Evolutionary conservation across 2,113 vertebrate genomes (phyloP).

Genomic region (Cheilinus undulatus): DNA sequence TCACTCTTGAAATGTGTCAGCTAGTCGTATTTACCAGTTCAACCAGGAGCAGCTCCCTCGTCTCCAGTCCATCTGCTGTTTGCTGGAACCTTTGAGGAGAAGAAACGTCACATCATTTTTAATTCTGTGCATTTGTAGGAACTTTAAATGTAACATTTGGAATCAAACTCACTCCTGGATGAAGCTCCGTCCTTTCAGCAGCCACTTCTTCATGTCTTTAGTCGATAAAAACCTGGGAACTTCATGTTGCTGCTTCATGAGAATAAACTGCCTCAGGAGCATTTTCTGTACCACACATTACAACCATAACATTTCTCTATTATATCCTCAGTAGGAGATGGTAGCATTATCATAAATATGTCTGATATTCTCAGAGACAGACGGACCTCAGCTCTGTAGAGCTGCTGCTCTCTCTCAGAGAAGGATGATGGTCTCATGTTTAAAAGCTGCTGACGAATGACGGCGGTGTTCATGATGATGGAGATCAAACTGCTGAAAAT

Average conservation of each 20-base stretch:
- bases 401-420: neutral
- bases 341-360: no score
- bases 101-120: no score
- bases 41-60: neutral
- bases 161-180: neutral
- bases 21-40: slow-evolving; percentile 12
- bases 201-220: slow-evolving; percentile 1
- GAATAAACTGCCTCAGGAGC: slow-evolving; percentile 19
- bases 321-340: no score
- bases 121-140: neutral
- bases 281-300: slow-evolving; percentile 11
- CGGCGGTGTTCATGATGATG: slow-evolving; percentile 4
- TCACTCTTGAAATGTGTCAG: no score
- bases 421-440: neutral
- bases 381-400: slow-evolving; percentile 6
- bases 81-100: slow-evolving; percentile 9
- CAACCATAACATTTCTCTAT: no score
- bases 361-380: no score
- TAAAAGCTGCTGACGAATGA: neutral
- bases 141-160: neutral
- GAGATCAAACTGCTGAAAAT: neutral
- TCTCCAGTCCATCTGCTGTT: neutral
- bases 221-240: neutral
- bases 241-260: neutral
- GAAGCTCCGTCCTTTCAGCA: neutral